phyloP scores from a whole-genome alignment of 2,888 invertebrate genomes.

The Nomada ruficornis region DNA sequence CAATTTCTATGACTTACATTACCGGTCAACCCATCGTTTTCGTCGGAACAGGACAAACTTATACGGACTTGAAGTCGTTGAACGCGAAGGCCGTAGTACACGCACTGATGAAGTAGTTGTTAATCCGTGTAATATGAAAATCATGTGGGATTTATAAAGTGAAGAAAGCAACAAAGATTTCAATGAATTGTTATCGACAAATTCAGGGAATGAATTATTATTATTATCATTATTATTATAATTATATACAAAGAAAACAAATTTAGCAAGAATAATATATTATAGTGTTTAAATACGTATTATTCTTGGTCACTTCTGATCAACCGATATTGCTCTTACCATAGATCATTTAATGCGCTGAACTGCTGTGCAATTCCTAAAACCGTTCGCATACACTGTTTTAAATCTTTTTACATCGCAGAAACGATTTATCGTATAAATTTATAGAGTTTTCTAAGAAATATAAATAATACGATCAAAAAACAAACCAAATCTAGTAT shows the following conservation, averaged over 20 bases:
- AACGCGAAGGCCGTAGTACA: conserved; percentile 98
- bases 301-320: conserved; percentile 27
- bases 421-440: conserved; percentile 70
- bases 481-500: not conserved
- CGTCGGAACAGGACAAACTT: conserved; percentile 99
- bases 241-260: conserved; percentile 33
- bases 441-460: conserved; percentile 73
- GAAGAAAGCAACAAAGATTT: conserved; percentile 17
- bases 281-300: conserved; percentile 25
- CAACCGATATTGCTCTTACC: conserved; percentile 8
- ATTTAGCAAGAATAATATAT: conserved; percentile 46
- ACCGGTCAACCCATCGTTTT: conserved; percentile 99
- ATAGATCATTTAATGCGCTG: conserved; percentile 17
- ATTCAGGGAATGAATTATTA: conserved; percentile 38
- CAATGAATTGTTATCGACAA: conserved; percentile 47
- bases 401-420: conserved; percentile 40
- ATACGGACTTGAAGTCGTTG: conserved; percentile 97
- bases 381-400: conserved; percentile 26
- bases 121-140: conserved; percentile 47
- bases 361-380: conserved; percentile 26
- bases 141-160: conserved; percentile 25
- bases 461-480: conserved; percentile 61
- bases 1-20: conserved; percentile 99
- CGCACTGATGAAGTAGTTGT: conserved; percentile 93
- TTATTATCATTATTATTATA: conserved; percentile 21